Conservation (phyloP, 2,113 vertebrate species). For the Larimichthys crocea region DNA sequence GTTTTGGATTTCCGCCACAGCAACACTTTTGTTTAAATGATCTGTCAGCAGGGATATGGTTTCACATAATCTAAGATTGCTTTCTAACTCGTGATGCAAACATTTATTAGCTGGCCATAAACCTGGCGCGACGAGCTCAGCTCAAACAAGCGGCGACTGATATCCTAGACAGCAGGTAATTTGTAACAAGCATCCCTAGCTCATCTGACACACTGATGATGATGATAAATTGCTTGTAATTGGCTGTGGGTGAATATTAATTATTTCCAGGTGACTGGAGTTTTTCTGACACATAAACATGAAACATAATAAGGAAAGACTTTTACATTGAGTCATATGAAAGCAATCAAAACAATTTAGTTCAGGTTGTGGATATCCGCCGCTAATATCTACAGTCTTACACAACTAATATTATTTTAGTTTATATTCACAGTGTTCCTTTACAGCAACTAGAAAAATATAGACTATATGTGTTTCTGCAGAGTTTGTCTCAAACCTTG, state of each 20-base stretch:
- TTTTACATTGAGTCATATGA: conserved; percentile 16
- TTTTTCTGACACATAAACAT: conserved; percentile 33
- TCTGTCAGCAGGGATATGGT: conserved; percentile 32
- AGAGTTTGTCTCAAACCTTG: conserved; percentile 51
- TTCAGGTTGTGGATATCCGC: background rate
- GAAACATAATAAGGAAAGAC: conserved; percentile 8
- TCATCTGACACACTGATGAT: conserved; percentile 67
- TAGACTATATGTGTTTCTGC: conserved; percentile 29
- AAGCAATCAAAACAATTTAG: conserved; percentile 36
- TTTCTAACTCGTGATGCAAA: conserved; percentile 45
- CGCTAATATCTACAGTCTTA: conserved; percentile 14
- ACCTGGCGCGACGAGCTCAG: conserved; percentile 25
- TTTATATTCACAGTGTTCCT: conserved; percentile 26
- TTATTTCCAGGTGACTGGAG: conserved; percentile 68
- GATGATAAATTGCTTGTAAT: conserved; percentile 71
- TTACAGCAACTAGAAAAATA: conserved; percentile 49
- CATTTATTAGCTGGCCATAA: conserved; percentile 33
- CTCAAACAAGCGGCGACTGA: conserved; percentile 46
- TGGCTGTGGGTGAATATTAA: conserved; percentile 64
- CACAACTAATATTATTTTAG: conserved; percentile 2
- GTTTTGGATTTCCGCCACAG: conserved; percentile 49
- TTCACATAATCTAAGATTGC: conserved; percentile 42
- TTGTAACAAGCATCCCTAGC: conserved; percentile 55
- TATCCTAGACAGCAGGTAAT: conserved; percentile 61
- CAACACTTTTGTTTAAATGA: conserved; percentile 23